Percentiles rank a stretch among this genome's conserved stretches.
phyloP scores from a whole-genome alignment of 2,797 vertebrate species.

The Darevskia nairensis region DNA sequence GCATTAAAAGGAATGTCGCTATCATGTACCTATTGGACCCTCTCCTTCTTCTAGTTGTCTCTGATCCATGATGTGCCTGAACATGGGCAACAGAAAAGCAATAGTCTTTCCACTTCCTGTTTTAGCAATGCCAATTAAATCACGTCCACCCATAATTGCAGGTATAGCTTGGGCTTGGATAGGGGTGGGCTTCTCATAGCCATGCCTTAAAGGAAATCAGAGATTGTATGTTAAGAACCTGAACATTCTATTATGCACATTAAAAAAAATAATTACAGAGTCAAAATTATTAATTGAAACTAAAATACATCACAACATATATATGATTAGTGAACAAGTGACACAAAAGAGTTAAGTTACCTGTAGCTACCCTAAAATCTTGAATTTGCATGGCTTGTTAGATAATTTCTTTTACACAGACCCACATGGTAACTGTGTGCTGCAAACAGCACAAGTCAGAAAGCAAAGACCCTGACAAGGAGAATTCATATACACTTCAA shows the following conservation, averaged over 20 bases:
- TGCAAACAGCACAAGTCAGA: neutral
- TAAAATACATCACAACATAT: neutral
- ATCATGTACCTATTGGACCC: constrained; percentile 89
- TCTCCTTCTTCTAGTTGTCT: constrained; percentile 93
- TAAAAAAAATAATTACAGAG: no score
- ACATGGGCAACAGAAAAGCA: constrained; percentile 98
- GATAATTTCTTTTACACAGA: neutral
- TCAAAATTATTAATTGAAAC: neutral
- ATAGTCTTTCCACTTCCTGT: constrained; percentile 99
- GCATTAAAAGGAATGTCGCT: neutral
- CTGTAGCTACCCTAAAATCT: neutral
- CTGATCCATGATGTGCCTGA: constrained; percentile 98
- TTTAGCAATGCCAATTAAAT: constrained; percentile 98
- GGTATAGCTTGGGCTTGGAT: constrained; percentile 98
- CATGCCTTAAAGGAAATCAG: constrained; percentile 81
- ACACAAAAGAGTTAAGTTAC: fast-evolving
- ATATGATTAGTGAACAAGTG: neutral
- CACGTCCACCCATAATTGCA: constrained; percentile 95
- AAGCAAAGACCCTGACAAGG: neutral
- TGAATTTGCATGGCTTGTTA: neutral
- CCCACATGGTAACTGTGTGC: fast-evolving
- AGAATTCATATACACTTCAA: fast-evolving
- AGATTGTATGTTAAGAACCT: constrained; percentile 36
- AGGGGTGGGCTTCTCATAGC: constrained; percentile 96
- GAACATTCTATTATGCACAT: neutral